Evolutionary conservation across 2,797 vertebrate genomes (phyloP), one percentile per base, ranked within the genome.

Genomic region (Numenius phaeopus): DNA sequence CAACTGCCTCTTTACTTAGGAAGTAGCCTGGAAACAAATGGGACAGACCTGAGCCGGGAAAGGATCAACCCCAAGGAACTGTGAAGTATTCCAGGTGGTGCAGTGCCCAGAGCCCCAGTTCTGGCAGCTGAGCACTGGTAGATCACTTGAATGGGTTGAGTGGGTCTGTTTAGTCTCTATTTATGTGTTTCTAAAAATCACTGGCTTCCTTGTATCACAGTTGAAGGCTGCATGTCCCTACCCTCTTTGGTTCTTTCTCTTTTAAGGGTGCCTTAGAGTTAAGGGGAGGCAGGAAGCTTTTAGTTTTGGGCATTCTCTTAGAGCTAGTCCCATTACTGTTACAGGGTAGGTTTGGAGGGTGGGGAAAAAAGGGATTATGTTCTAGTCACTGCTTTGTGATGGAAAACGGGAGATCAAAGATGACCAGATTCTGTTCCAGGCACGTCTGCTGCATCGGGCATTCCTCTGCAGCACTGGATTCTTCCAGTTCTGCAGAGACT

Each of bases 241-340:
- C 52, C 83, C 75, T 77, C 55, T 70, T 30, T 81, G 87, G 65
- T 57, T 87, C 46, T 84, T 90, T 76, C n/a, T 94, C 65, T 73
- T 75, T 55, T n/a, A 85, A 96, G 94, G 94, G 94, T 97, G 92
- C 95, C 94, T 95, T 96, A 85, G 86, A 84, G 90, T 84, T 72
- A 44, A 50, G 61, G 90, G 89, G 83, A 94, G 66, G 62, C 73
- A 83, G 67, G 87, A 69, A 91, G 87, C 87, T 90, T 58, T 65
- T 89, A 10, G 67, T 90, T 73, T 47, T 27, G 89, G 96, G 89
- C 79, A 58, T 92, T 95, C 39, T 89, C 73, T 57, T 67, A 50
- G 67, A 80, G 89, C 44, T 84, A 17, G 47, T 87, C 47, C 27
- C 8, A 26, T 44, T 77, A 32, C 49, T 82, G 34, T 47, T 44